Base-by-base conservation (phyloP, 2,797 vertebrate genomes). In the Xenops minutus region DNA sequence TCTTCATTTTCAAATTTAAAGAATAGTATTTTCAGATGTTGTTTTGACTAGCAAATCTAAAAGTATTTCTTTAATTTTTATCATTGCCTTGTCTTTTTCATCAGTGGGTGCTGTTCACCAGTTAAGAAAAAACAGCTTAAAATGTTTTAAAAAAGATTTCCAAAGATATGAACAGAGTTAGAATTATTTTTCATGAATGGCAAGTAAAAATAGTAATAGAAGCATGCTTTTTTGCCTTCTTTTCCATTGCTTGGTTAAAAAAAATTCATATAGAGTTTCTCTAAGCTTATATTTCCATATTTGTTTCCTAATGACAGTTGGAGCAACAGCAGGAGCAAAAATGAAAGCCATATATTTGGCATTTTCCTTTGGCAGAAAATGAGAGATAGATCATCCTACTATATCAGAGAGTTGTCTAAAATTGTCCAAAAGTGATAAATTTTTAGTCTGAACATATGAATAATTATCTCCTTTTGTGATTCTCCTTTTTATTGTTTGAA, bases 261-360 rank as follows among this genome's bases (percentile, higher is more conserved):
- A 46, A 24, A 24, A 14, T 6, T 22, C 4, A 2, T 21, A 21
- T 7, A 18, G 2, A 72, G 20, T 67, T 87, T 84, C 34, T 75
- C 78, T 78, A 72, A 67, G 8, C 13, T 72, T 64, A 1, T 64
- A 32, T 10, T 44, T 80, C 15, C 49, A 11, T 59, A 21, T 67
- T 67, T 91, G 13, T 73, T 78, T 93, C 49, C 59, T 54, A 6
- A 14, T 82, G 75, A 87, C 71, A 91, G 58, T 86, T 84, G 84
- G 58, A 91, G 37, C 26, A 91, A 34, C 84, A 95, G 73, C 66
- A 89, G 73, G 69, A 87, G 20, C 18, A 85, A 92, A 90, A 92
- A 43, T 49, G 48, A 88, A 89, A 89, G 58, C 26, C 5, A 1
- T 74, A 36, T 85, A 81, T 68, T 82, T 89, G 67, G 22, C 36